A percentile compares a stretch with the other conserved stretches of the same genome.
Conservation (phyloP, 2,888 invertebrate genomes). For the Drosophila ochracea region DNA sequence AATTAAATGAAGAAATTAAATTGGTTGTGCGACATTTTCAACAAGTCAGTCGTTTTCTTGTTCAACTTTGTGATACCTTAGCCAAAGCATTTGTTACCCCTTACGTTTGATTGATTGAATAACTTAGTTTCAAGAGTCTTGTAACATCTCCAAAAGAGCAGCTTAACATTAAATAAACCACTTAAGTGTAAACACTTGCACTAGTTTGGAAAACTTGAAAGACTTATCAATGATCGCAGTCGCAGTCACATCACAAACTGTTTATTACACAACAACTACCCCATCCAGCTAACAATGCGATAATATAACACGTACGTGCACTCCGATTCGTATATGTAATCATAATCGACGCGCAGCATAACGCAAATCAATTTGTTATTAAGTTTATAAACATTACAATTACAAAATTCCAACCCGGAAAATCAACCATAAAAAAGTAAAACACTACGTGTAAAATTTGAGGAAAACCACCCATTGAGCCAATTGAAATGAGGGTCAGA, state of each 20-base stretch:
- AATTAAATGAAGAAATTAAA: neutral
- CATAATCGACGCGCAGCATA: constrained; percentile 34
- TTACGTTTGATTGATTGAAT: constrained; percentile 1
- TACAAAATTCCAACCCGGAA: constrained; percentile 50
- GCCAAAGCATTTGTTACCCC: neutral
- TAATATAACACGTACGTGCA: constrained; percentile 36
- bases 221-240: constrained; percentile 17
- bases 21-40: neutral
- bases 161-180: neutral
- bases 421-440: constrained; percentile 20
- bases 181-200: neutral
- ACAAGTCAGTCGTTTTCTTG: neutral
- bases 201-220: constrained; percentile 4
- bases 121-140: neutral
- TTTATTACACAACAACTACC: constrained; percentile 40
- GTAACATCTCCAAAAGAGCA: neutral
- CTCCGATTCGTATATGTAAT: constrained; percentile 17
- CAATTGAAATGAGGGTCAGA: constrained; percentile 63
- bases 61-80: neutral
- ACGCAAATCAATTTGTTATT: constrained; percentile 57
- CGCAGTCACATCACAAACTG: constrained; percentile 1
- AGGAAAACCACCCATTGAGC: constrained; percentile 34
- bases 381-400: constrained; percentile 25
- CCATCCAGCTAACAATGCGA: constrained; percentile 19
- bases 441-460: constrained; percentile 20